A percentile compares a stretch with the other conserved stretches of the same genome.
phyloP scores from a whole-genome alignment of 1,140 invertebrate genomes.

The Nasonia giraulti region DNA sequence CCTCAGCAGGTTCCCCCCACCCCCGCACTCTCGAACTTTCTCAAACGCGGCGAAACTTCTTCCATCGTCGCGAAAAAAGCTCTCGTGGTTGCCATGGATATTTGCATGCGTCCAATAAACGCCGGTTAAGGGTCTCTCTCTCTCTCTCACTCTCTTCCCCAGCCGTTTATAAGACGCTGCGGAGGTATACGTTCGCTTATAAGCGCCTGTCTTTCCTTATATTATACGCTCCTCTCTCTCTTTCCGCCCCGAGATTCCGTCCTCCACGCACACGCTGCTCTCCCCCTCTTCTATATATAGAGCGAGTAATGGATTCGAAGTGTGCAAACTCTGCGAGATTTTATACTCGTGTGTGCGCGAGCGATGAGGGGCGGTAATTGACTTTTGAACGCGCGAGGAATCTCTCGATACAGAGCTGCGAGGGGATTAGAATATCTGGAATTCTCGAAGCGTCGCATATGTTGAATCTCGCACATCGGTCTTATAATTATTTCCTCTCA shows the following conservation, averaged over 20 bases:
- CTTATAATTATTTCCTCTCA: neutral
- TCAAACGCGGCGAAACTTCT: neutral
- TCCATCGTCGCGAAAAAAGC: neutral
- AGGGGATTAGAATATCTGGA: too few relatives aligned
- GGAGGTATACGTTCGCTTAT: constrained; percentile 20
- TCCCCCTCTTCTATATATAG: neutral
- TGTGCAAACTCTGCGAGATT: constrained; percentile 53
- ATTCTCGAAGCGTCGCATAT: too few relatives aligned
- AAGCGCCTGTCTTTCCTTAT: constrained; percentile 44
- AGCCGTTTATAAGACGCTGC: neutral
- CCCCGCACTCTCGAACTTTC: neutral
- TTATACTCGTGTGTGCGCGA: constrained; percentile 14
- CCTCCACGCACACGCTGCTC: constrained; percentile 48
- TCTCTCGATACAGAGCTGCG: constrained; percentile 11
- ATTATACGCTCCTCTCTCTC: constrained; percentile 52
- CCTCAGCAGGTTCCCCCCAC: neutral
- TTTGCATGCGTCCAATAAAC: constrained; percentile 77
- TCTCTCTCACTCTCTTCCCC: neutral
- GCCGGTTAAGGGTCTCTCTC: constrained; percentile 71
- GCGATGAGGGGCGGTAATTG: constrained; percentile 31
- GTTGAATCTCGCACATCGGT: constrained; percentile 52
- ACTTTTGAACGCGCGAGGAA: constrained; percentile 41
- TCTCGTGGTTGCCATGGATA: constrained; percentile 73
- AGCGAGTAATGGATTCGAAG: constrained; percentile 62
- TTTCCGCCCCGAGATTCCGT: constrained; percentile 50